These are phyloP conservation scores for Lapara coniferarum DNA, from an alignment of 2,888 invertebrate genomes.

Conservation along the genomic window DNA sequence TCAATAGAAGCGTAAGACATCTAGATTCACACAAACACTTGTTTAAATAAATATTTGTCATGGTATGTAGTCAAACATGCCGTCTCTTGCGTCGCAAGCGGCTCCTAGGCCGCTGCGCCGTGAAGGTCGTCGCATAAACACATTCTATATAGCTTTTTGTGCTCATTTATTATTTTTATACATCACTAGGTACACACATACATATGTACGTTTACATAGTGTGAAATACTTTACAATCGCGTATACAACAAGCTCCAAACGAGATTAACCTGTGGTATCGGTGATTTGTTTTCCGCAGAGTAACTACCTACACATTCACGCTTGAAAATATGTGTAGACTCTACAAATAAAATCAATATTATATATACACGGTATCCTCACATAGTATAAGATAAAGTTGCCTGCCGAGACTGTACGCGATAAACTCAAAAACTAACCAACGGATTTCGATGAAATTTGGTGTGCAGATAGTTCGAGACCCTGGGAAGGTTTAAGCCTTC, in stretches of 20 bases:
- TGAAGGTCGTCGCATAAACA: conserved; percentile 19
- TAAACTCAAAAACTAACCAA: no score
- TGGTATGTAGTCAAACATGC: conserved; percentile 23
- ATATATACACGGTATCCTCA: neutral
- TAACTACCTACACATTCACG: neutral
- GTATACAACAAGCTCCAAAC: conserved; percentile 5
- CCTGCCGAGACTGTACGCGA: no score
- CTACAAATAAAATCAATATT: neutral
- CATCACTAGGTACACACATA: conserved; percentile 4
- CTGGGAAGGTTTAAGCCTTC: no score
- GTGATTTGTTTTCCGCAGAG: conserved; percentile 5
- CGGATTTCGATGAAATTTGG: no score
- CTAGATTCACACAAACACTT: neutral
- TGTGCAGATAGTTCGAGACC: no score
- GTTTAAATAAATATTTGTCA: conserved; percentile 11
- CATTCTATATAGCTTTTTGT: conserved; percentile 23
- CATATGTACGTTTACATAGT: neutral
- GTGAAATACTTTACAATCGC: conserved; percentile 8
- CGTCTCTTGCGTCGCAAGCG: conserved; percentile 17
- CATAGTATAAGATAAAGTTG: no score
- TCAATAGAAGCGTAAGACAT: neutral
- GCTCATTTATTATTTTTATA: conserved; percentile 20
- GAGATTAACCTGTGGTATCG: conserved; percentile 14
- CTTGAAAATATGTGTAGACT: neutral
- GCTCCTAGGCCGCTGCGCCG: conserved; percentile 22